Conservation (phyloP, 2,888 invertebrate species). For the Nebria brevicollis region DNA sequence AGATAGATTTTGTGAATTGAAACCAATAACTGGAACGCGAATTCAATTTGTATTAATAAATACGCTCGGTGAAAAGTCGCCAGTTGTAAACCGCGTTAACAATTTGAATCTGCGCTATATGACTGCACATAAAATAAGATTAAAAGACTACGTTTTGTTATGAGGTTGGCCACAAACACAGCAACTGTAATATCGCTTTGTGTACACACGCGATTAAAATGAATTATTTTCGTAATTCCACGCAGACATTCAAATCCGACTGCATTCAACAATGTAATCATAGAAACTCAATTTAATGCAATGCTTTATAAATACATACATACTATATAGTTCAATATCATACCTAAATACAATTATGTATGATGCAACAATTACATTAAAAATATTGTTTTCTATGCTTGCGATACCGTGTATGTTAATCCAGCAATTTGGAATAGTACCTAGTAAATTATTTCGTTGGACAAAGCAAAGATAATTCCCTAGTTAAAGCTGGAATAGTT, state of each 20-base stretch:
- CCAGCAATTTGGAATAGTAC: not conserved
- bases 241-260: not conserved
- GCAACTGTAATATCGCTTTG: not conserved
- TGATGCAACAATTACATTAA: too few species aligned
- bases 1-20: not conserved
- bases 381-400: too few species aligned
- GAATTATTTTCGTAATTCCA: not conserved
- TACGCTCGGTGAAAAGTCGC: not conserved
- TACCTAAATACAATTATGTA: too few species aligned
- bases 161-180: not conserved
- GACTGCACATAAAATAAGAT: not conserved
- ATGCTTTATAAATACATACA: not conserved
- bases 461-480: not conserved
- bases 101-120: not conserved
- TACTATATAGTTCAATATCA: too few species aligned
- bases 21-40: not conserved
- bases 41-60: conserved; percentile 1
- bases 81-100: not conserved
- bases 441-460: not conserved
- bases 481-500: not conserved
- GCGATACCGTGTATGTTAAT: not conserved
- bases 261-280: not conserved
- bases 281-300: not conserved
- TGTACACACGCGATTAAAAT: not conserved
- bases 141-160: not conserved